phyloP scores from a whole-genome alignment of 2,113 vertebrate genomes.

The Todiramphus chloris region DNA sequence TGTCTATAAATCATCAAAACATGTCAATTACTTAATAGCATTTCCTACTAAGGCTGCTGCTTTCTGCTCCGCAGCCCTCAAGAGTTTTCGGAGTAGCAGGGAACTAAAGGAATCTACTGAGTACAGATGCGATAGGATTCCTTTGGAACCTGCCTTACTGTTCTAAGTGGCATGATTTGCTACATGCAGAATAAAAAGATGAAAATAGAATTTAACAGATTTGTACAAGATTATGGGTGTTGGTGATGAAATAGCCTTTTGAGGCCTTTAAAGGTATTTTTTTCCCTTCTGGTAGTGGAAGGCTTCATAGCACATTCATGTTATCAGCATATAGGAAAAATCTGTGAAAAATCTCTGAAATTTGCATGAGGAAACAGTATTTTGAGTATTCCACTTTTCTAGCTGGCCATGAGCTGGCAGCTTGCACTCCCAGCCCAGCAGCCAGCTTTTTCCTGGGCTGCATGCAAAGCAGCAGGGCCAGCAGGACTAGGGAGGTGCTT shows the following conservation, averaged over 20 bases:
- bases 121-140: neutral
- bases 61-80: neutral
- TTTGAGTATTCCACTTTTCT: neutral
- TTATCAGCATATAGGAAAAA: neutral
- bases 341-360: neutral
- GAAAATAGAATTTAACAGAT: neutral
- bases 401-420: neutral
- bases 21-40: neutral
- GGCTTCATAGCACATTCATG: neutral
- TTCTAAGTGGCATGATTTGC: neutral
- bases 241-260: neutral
- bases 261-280: neutral
- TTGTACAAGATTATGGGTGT: neutral
- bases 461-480: neutral
- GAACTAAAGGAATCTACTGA: neutral
- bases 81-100: neutral
- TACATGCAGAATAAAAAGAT: neutral
- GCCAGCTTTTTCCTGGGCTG: neutral
- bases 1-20: neutral
- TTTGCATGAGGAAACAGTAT: neutral
- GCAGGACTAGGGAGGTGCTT: neutral
- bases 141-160: neutral
- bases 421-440: neutral
- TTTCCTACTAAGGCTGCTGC: neutral
- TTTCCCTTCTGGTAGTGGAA: neutral